Conservation (phyloP, 2,888 invertebrate genomes). For the Microchrysa polita region DNA sequence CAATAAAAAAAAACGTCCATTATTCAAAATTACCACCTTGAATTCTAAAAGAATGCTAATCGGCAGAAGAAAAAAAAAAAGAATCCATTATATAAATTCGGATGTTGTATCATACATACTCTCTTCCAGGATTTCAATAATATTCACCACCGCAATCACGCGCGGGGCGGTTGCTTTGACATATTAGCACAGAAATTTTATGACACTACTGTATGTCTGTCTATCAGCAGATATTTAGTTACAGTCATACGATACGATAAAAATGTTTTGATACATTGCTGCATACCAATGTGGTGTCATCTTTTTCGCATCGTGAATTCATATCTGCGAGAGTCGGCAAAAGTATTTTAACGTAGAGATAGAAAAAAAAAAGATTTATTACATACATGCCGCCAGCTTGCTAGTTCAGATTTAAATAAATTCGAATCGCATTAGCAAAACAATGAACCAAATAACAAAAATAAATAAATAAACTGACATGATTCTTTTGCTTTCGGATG, state of each 20-base stretch:
- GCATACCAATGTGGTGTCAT: not conserved
- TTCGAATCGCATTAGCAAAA: constrained; percentile 4
- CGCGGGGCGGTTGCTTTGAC: not conserved
- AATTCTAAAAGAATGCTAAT: too few relatives aligned
- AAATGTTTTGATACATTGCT: not conserved
- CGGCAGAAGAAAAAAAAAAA: too few relatives aligned
- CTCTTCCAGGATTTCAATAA: too few relatives aligned
- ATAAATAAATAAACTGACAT: not conserved
- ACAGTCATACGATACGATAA: constrained; percentile 9
- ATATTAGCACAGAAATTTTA: not conserved
- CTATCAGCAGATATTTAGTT: constrained; percentile 13
- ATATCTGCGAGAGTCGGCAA: constrained; percentile 11
- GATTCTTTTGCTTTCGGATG: too few relatives aligned
- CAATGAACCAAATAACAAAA: not conserved
- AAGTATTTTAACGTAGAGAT: not conserved
- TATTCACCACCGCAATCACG: too few relatives aligned
- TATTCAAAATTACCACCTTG: too few relatives aligned
- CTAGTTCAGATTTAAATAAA: not conserved
- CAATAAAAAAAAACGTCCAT: too few relatives aligned
- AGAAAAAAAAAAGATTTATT: constrained; percentile 19
- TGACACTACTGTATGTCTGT: not conserved
- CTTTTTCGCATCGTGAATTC: not conserved
- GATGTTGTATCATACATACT: too few relatives aligned
- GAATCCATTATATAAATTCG: too few relatives aligned
- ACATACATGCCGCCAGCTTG: not conserved